Base-by-base conservation (phyloP, 2,888 invertebrate species). In the Drosophila helvetica region DNA sequence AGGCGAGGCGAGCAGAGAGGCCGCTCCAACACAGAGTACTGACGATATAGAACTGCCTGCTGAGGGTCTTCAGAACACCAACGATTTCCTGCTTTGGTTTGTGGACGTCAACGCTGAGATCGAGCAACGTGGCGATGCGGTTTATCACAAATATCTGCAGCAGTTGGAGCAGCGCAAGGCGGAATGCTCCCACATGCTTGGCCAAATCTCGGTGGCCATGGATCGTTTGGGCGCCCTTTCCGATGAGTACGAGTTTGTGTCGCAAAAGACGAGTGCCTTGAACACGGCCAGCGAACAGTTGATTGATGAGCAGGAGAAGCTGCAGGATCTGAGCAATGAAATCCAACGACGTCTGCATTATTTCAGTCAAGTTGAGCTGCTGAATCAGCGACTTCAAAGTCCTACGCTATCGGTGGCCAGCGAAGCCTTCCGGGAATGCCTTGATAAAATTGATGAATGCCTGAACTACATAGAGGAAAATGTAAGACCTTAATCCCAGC, bases 271-370 rank as follows among this genome's bases (percentile, higher is more conserved):
- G 0, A 97, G 96, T 90, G 96, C 97, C 0, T 92, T 99, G 5
- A 98, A 99, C 90, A 95, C 94, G 67, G 96, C 97, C 76, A 98
- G 98, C 91, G 98, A 98, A 89, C 96, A 98, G 88, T 93, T 99
- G 8, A 94, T 98, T 72, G 95, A 96, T 2, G 98, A 98, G 90
- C 98, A 98, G 93, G 95, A 95, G 56, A 95, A 96, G 80, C 93
- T 99, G 8, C 96, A 96, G 79, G 94, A 94, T 77, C 95, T 96
- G 72, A 96, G 96, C 75, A 95, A 96, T 73, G 95, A 95, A 62
- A 95, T 99, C 60, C 95, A 96, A 55, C 94, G 95, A 63, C 95
- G 96, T 75, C 92, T 98, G 6, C 95, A 96, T 53, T 97, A 96
- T 90, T 99, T 98, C 90, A 96, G 96, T 62, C 96, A 97, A 91